phyloP scores from a whole-genome alignment of 1,140 invertebrate genomes.

The Zelostemma sp. region DNA sequence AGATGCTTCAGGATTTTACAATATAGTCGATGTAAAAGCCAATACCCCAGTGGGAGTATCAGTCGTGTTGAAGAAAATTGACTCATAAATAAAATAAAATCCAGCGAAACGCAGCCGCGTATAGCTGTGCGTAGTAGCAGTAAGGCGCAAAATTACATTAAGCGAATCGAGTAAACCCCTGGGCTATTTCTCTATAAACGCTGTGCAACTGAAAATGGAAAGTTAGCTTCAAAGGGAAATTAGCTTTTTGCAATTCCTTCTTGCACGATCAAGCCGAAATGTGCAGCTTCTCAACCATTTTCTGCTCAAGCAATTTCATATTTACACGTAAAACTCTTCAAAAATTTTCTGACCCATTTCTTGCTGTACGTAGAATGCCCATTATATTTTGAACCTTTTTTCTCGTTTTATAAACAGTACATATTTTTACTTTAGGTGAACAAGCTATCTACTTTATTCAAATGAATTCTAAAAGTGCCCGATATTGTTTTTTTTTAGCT shows the following conservation, averaged over 20 bases:
- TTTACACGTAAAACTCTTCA: background rate
- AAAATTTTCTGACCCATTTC: background rate
- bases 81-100: conserved; percentile 1
- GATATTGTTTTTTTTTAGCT: no score
- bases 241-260: conserved; percentile 37
- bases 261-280: conserved; percentile 39
- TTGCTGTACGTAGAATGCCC: no score
- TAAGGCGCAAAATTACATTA: conserved; percentile 45
- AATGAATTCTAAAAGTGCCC: no score
- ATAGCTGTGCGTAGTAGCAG: conserved; percentile 33
- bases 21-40: no score
- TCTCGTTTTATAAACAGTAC: no score
- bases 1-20: no score
- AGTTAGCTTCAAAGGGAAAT: conserved; percentile 46
- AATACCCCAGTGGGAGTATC: no score
- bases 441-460: no score
- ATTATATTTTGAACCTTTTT: no score
- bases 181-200: conserved; percentile 43
- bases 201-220: conserved; percentile 42
- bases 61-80: background rate
- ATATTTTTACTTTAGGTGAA: no score
- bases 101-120: background rate
- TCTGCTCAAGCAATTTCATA: conserved; percentile 21
- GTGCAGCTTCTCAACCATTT: conserved; percentile 32
- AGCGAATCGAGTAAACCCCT: conserved; percentile 43